phyloP scores from a whole-genome alignment of 2,797 vertebrate species.

The Linurgus olivaceus region DNA sequence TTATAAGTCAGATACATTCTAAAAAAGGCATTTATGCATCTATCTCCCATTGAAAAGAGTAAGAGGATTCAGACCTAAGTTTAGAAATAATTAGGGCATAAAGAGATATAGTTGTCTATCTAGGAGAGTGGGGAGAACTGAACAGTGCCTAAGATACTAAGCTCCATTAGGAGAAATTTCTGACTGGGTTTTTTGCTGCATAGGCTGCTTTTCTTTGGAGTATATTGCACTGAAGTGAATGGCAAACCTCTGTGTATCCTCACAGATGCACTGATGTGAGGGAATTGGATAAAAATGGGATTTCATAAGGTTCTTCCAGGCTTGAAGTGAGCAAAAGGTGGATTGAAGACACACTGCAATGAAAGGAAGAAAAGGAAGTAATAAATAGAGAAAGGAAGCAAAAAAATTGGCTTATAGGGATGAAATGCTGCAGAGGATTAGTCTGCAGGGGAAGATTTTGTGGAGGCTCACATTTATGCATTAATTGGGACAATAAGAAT shows the following conservation, averaged over 20 bases:
- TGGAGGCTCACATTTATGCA: neutral
- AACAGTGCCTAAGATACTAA: neutral
- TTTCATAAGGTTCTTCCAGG: neutral
- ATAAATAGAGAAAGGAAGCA: neutral
- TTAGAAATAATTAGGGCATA: conserved; percentile 48
- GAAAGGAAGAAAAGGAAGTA: neutral
- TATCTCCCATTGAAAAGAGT: neutral
- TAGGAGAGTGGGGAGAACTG: conserved; percentile 1
- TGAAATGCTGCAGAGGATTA: neutral
- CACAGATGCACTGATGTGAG: neutral
- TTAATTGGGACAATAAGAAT: neutral
- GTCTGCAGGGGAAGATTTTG: neutral
- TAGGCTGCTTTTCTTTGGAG: neutral
- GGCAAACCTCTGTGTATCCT: neutral
- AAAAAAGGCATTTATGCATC: conserved; percentile 6
- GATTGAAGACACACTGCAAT: neutral
- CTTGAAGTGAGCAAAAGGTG: neutral
- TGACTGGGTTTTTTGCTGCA: neutral
- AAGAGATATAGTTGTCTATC: conserved; percentile 1
- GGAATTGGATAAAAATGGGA: neutral
- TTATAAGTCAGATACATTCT: conserved; percentile 11
- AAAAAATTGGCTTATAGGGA: neutral
- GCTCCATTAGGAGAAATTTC: neutral
- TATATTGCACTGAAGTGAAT: neutral
- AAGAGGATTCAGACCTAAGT: conserved; percentile 39